Evolutionary conservation across 2,888 invertebrate genomes (phyloP).

Genomic region (Drepanosiphum platanoidis): DNA sequence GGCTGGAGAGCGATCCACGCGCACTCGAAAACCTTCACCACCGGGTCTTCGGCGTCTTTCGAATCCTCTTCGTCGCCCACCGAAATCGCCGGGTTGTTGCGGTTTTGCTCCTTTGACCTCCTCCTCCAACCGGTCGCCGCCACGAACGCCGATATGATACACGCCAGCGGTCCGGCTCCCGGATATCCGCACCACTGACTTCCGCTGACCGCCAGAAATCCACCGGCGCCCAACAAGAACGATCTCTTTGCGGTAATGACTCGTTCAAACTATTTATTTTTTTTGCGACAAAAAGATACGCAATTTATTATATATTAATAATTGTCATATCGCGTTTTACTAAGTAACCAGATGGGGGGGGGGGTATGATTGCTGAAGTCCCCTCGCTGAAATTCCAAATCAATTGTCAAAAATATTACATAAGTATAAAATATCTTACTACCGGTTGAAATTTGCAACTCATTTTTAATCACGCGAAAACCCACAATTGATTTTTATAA

Average conservation of each 20-base stretch:
- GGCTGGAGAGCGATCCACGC: constrained; percentile 80
- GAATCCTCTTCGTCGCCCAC: constrained; percentile 64
- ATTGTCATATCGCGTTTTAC: too few relatives aligned
- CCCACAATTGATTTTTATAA: too few relatives aligned
- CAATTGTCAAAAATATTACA: too few relatives aligned
- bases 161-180: constrained; percentile 76
- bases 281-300: too few relatives aligned
- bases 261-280: constrained; percentile 64
- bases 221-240: constrained; percentile 72
- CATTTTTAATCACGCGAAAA: too few relatives aligned
- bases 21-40: constrained; percentile 66
- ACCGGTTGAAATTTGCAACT: too few relatives aligned
- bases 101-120: not conserved
- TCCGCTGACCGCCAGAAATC: constrained; percentile 75
- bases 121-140: constrained; percentile 71
- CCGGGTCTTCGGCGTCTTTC: constrained; percentile 66
- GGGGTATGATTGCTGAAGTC: too few relatives aligned
- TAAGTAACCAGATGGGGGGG: too few relatives aligned
- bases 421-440: too few relatives aligned
- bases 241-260: constrained; percentile 66
- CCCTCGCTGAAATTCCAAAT: too few relatives aligned
- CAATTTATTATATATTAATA: too few relatives aligned
- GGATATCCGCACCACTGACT: constrained; percentile 72
- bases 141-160: constrained; percentile 71
- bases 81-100: not conserved